Evolutionary conservation across 2,797 vertebrate species (phyloP), one percentile per base, ranked within the genome.

Genomic region (Nyctibius grandis): DNA sequence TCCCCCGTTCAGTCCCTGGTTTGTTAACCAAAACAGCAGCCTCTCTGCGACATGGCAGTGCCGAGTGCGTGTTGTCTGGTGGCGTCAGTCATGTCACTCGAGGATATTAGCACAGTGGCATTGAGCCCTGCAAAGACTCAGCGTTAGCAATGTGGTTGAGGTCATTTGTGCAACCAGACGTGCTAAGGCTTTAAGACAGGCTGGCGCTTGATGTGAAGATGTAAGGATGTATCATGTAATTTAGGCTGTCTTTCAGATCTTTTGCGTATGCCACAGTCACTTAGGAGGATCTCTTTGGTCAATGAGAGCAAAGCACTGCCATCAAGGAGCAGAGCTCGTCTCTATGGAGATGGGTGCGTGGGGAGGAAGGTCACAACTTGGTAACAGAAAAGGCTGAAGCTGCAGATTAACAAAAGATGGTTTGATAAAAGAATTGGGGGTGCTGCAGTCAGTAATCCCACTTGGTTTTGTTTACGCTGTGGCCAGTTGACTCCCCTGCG

Each of bases 391-490:
- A 76, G 89, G 80, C 45, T 91, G 87, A 96, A 91, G 64, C 69
- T 88, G 53, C 96, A 95, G 82, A 82, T 95, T 87, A 95, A 85
- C 77, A 60, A 63, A 94, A 86, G 80, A 81, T 76, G 51, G 88
- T 80, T 96, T 93, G 85, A 84, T 95, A 91, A 87, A 95, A 70
- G 76, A 92, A 88, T 63, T 79, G 84, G 77, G 77, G 65, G 34
- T 85, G 73, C 94, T 93, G 73, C 69, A 89, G 84, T 94, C 94
- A 87, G 77, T 96, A 96, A 95, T 90, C 88, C 64, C 29, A 6
- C 96, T 64, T 20, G n/a, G 13, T 33, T 85, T 31, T 82, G 25
- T 47, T 85, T 78, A 15, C 2, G 1, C 95, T 93, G 86, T 89
- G 57, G 94, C 89, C 75, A 64, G 47, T 79, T 80, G 51, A 93